Percentiles rank a stretch among this genome's conserved stretches.
Evolutionary conservation across 2,113 vertebrate species (phyloP).

Genomic region (Dendrocopos noguchii): DNA sequence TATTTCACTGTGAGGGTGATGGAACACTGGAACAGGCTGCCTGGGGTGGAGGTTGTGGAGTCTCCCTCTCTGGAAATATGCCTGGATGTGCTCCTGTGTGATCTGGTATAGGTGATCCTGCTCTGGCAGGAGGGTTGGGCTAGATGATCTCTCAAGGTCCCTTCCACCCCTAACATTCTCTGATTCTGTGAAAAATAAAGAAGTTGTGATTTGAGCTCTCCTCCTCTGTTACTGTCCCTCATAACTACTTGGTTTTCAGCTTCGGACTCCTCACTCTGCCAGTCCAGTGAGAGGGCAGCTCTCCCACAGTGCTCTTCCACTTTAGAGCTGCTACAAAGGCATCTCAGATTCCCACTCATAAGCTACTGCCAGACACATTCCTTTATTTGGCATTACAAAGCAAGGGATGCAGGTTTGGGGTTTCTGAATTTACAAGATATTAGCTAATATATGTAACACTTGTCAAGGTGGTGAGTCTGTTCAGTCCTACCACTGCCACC

Average conservation of each 20-base stretch:
- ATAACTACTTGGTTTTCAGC: neutral
- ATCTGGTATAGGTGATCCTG: too few relatives aligned
- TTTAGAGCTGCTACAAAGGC: neutral
- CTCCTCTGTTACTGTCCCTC: neutral
- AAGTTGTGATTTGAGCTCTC: neutral
- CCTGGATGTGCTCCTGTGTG: too few relatives aligned
- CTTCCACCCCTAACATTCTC: too few relatives aligned
- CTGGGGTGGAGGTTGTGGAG: too few relatives aligned
- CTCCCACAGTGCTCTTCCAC: accelerated
- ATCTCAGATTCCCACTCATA: neutral
- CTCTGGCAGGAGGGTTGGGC: too few relatives aligned
- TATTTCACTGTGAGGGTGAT: too few relatives aligned
- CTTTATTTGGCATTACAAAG: neutral
- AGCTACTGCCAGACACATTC: neutral
- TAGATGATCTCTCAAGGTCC: too few relatives aligned
- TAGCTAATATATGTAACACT: neutral
- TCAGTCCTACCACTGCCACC: neutral
- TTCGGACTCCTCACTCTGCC: neutral
- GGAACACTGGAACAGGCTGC: too few relatives aligned
- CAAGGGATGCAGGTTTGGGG: neutral
- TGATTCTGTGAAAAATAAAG: neutral
- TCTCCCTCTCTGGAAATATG: neutral
- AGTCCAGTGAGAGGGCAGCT: neutral
- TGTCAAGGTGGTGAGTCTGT: neutral
- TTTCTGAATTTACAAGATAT: neutral